Conservation (phyloP, 2,797 vertebrate genomes). For the Eremophila alpestris region DNA sequence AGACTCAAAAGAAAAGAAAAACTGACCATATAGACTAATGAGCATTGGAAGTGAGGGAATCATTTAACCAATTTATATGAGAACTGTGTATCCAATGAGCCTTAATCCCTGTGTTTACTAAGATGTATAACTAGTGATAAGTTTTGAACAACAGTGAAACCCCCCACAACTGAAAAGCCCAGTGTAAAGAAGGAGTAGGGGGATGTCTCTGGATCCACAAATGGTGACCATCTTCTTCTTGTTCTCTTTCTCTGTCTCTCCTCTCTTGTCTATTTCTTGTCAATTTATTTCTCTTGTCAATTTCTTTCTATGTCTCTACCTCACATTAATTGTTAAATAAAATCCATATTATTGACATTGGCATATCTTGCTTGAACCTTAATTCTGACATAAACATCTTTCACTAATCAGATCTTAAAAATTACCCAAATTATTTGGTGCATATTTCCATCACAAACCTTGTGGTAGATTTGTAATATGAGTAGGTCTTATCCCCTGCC, state of each 20-base stretch:
- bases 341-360: rapidly evolving
- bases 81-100: neutral
- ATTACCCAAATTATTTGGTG: neutral
- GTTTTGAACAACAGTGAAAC: neutral
- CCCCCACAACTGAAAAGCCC: rapidly evolving
- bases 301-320: neutral
- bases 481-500: neutral
- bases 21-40: neutral
- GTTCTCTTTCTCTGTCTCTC: neutral
- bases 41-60: neutral
- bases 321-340: neutral
- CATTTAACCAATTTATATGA: neutral
- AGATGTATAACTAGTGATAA: neutral
- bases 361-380: neutral
- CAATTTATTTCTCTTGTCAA: neutral
- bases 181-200: neutral
- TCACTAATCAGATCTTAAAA: neutral
- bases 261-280: neutral
- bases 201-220: neutral
- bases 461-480: neutral
- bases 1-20: neutral
- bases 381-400: neutral
- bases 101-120: neutral
- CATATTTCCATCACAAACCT: neutral
- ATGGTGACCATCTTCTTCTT: neutral